phyloP scores from a whole-genome alignment of 1,140 invertebrate species.

The Schlechtendalia chinensis region DNA sequence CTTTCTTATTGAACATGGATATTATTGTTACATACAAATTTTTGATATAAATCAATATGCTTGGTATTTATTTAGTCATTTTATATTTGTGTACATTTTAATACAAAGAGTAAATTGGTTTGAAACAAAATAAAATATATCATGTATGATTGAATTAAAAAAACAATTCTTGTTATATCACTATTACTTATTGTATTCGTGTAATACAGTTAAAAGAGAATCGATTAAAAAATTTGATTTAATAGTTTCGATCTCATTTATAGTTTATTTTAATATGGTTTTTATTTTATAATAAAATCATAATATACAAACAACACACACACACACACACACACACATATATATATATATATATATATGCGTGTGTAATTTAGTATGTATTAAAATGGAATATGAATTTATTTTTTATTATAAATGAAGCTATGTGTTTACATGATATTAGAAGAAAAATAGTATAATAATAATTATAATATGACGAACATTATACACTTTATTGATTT shows the following conservation, averaged over 20 bases:
- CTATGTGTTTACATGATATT: too few species aligned
- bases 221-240: neutral
- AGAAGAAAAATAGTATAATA: too few species aligned
- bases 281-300: constrained; percentile 1
- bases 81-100: neutral
- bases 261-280: neutral
- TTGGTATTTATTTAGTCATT: neutral
- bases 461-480: neutral
- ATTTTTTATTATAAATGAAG: neutral
- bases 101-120: neutral
- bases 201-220: neutral
- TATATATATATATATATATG: too few species aligned
- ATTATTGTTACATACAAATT: neutral
- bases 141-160: neutral
- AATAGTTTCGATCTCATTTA: neutral
- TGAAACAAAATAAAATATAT: neutral
- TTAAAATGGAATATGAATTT: too few species aligned
- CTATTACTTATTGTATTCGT: neutral
- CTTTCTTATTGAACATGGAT: neutral
- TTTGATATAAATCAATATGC: neutral
- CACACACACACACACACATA: too few species aligned
- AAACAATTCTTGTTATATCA: neutral
- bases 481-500: neutral
- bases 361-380: too few species aligned
- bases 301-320: neutral